Evolutionary conservation across 2,797 vertebrate genomes (phyloP).

Genomic region (Sus cebifrons): DNA sequence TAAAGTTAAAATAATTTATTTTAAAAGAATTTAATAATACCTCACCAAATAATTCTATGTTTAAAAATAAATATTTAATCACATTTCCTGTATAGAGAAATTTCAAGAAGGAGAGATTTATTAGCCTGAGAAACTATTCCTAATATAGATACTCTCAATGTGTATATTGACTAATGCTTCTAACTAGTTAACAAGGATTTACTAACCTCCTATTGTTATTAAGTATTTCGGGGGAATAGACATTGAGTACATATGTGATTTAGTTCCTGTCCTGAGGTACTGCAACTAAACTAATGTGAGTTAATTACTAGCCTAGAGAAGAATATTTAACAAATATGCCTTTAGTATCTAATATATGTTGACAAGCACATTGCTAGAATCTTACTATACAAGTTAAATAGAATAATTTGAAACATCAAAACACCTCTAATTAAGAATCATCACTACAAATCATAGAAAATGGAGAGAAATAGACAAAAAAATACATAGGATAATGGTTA

Average conservation of each 20-base stretch:
- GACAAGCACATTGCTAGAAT: constrained; percentile 15
- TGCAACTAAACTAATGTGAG: background rate
- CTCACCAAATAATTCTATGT: background rate
- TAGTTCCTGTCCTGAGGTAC: background rate
- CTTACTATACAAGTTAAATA: constrained; percentile 7
- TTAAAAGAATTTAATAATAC: constrained; percentile 6
- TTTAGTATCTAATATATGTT: background rate
- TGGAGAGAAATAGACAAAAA: background rate
- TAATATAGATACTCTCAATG: background rate
- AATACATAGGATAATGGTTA: background rate
- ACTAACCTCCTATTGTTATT: background rate
- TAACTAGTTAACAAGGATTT: background rate
- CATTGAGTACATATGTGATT: background rate
- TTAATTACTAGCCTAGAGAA: background rate
- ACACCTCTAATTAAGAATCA: constrained; percentile 10
- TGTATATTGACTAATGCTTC: background rate
- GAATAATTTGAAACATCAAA: constrained; percentile 56
- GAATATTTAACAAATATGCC: background rate
- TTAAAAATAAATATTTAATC: constrained; percentile 62
- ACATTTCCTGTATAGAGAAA: background rate
- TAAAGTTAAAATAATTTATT: constrained; percentile 30
- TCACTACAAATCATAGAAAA: background rate
- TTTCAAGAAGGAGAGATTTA: background rate
- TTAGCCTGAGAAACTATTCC: background rate
- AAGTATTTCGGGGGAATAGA: background rate